Evolutionary conservation across 92 coral and sea anemone genomes (phyloP), one percentile per base, ranked within the genome.

Genomic region (Porites divaricata): DNA sequence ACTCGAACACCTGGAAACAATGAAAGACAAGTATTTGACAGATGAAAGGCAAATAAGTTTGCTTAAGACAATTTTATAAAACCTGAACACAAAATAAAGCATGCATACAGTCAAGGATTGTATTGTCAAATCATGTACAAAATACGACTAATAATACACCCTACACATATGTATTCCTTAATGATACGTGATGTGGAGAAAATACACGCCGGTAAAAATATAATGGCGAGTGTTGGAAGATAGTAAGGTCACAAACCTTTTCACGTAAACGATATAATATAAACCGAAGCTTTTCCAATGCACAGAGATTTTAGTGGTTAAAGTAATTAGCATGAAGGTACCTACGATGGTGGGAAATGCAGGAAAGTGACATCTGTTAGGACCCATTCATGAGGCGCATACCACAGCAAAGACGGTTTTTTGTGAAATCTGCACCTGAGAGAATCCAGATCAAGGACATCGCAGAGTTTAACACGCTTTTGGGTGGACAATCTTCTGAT

Each of bases 351-450:
- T 48, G 79, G 72, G 73, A 72, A 61, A 25, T 82, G 20, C 79
- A 62, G 9, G 86, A 79, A 61, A 82, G 65, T 73, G 78, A 82
- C 51, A 49, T 82, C 16, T 50, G 48, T 2, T 72, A 82, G 19
- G 79, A 20, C 65, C 85, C 2, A 56, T 28, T 35, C 64, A 63
- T 77, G 75, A 70, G 79, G 92, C 86, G 13, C 64, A 90, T 22
- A 67, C 87, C 26, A 50, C 63, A 7, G 70, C 76, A 19, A 78
- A 76, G 17, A 93, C 92, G 0, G 58, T 83, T 6, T 82, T 82
- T 91, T 2, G 89, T 91, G 13, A 93, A 88, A 35, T 84, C 92
- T 6, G 82, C 93, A 2, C 93, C 97, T 10, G 98, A 93, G 48
- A 87, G 92, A 13, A 70, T 86, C 11, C 73, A 81, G 63, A 93